Conservation (phyloP, 2,888 invertebrate species). For the Agrotis ipsilon region DNA sequence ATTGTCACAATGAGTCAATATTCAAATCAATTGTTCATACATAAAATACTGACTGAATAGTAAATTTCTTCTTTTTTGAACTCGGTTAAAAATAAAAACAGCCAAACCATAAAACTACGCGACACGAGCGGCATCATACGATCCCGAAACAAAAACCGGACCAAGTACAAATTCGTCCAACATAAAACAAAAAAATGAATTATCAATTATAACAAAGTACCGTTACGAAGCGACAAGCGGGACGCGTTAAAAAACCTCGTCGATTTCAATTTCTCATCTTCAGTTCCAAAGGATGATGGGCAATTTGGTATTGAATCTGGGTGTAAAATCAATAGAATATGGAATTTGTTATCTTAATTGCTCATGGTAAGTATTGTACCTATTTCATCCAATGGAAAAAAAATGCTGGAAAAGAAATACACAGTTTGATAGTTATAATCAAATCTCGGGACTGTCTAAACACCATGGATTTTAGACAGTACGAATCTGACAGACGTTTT, state of each 20-base stretch:
- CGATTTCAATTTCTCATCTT: constrained; percentile 83
- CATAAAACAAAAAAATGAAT: constrained; percentile 58
- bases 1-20: too few species aligned
- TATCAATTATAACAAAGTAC: constrained; percentile 67
- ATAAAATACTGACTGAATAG: too few species aligned
- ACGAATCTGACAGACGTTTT: too few species aligned
- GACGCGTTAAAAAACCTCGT: constrained; percentile 72
- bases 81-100: constrained; percentile 3
- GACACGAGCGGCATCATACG: constrained; percentile 2
- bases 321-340: neutral
- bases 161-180: constrained; percentile 42
- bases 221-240: constrained; percentile 70
- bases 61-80: too few species aligned
- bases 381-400: neutral
- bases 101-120: constrained; percentile 19
- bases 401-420: neutral
- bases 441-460: too few species aligned
- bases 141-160: constrained; percentile 31
- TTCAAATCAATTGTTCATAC: too few species aligned
- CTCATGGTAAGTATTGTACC: neutral
- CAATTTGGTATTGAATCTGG: neutral
- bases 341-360: neutral
- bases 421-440: too few species aligned
- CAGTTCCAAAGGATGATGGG: constrained; percentile 66
- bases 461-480: too few species aligned